phyloP scores from a whole-genome alignment of 2,888 invertebrate genomes.

The Deilephila elpenor region DNA sequence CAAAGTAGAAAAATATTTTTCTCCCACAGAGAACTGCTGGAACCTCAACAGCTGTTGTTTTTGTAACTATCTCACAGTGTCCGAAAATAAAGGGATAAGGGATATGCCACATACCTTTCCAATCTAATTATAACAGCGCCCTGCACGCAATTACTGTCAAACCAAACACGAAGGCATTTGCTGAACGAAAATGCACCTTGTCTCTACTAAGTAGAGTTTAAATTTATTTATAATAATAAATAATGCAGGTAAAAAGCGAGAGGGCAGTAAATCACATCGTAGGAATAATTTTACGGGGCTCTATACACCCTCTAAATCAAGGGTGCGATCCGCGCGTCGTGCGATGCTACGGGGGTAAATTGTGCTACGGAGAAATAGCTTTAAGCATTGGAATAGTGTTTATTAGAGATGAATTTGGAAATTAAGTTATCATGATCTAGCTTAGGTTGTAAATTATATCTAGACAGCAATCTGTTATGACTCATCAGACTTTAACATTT shows the following conservation, averaged over 20 bases:
- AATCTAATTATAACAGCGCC: conserved; percentile 26
- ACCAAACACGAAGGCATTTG: conserved; percentile 30
- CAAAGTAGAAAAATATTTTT: not conserved
- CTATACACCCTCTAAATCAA: conserved; percentile 32
- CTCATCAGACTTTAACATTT: no score
- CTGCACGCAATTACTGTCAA: conserved; percentile 29
- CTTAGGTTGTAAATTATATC: no score
- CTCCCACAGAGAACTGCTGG: not conserved
- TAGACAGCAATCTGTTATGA: no score
- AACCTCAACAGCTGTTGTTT: conserved; percentile 8
- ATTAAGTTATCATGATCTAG: not conserved
- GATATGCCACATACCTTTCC: conserved; percentile 21
- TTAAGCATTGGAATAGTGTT: not conserved
- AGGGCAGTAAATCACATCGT: conserved; percentile 68
- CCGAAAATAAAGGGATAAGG: conserved; percentile 17
- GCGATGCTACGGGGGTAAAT: conserved; percentile 6
- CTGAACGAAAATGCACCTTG: conserved; percentile 31
- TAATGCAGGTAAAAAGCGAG: conserved; percentile 65
- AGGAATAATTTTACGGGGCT: conserved; percentile 68
- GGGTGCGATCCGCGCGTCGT: conserved; percentile 48
- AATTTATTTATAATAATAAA: not conserved
- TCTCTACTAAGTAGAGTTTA: conserved; percentile 4
- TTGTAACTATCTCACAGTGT: not conserved
- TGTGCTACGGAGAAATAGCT: not conserved
- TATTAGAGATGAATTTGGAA: not conserved